Evolutionary conservation across 2,888 invertebrate species (phyloP), one percentile per base, ranked within the genome.

Genomic region (Mongoloraphidia duomilia): DNA sequence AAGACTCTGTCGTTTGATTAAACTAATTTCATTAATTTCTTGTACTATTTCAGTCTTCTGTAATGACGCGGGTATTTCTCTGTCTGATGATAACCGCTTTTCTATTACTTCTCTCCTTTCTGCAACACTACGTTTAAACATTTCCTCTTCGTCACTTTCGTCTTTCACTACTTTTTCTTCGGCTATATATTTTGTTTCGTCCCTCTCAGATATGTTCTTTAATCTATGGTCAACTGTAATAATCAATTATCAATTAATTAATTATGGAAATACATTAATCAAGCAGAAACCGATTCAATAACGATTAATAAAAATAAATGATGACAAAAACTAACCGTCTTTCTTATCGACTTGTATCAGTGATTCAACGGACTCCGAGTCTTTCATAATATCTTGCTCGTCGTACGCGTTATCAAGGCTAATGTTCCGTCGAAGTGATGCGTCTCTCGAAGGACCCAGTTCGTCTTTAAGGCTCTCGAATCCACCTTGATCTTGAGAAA

Each of bases 121-220:
- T n/a, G 82, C 81, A 34, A 85, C 84, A 45, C 82, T 81, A 53
- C 79, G 77, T 57, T 82, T 82, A 17, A 79, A 67, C 48, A 64
- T 70, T 54, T 82, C 82, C 60, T 78, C 79, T 53, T 81, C 75
- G 44, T 64, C 64, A 54, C 75, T 74, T 2, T 71, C 78, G 44
- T 82, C 81, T 50, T 80, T 72, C 5, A 82, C 71, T 51, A 76
- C 77, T 61, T 87, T 86, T 58, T 86, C 86, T 68, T 87, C 86
- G 1, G 84, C 85, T 1, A 82, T 82, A 63, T 86, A 86, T 64
- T 87, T 86, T 34, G 76, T 74, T 65, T 86, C 84, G 58, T 82
- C 82, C 53, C 68, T 67, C 58, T 76, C 75, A 44, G 68, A 65
- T 41, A 68, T 63, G 56, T 67, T 65, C 57, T 67, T 65, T 49